These are phyloP conservation scores for Temnothorax nylanderi DNA, from an alignment of 1,140 invertebrate genomes.

Conservation along the genomic window DNA sequence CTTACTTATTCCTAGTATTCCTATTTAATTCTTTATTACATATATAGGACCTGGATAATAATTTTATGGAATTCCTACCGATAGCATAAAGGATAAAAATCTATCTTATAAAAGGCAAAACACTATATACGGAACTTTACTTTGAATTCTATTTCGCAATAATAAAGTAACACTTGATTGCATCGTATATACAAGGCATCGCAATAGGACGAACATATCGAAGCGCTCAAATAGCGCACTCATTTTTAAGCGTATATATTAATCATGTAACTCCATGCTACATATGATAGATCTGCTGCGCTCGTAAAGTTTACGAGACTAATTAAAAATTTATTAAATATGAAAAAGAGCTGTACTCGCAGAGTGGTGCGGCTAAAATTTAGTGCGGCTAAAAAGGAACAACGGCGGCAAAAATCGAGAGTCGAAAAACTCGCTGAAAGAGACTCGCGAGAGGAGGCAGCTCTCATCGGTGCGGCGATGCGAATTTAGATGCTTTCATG, in stretches of 20 bases:
- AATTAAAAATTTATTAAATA: constrained; percentile 45
- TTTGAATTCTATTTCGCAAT: neutral
- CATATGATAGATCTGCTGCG: neutral
- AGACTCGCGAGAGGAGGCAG: neutral
- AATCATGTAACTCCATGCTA: neutral
- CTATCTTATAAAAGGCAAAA: neutral
- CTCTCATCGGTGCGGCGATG: constrained; percentile 14
- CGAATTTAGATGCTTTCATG: constrained; percentile 60
- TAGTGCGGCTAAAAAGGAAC: constrained; percentile 34
- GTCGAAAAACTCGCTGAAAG: constrained; percentile 36
- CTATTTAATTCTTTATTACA: constrained; percentile 17
- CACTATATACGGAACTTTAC: neutral
- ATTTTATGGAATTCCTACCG: constrained; percentile 10
- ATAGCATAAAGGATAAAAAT: neutral
- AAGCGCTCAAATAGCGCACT: neutral
- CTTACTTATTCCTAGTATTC: constrained; percentile 14
- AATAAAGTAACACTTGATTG: neutral
- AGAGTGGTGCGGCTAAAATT: constrained; percentile 15
- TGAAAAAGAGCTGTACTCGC: constrained; percentile 11
- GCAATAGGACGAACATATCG: neutral
- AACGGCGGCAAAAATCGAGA: constrained; percentile 32
- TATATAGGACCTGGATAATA: neutral
- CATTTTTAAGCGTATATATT: neutral
- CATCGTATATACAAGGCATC: neutral
- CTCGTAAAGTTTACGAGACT: constrained; percentile 30